Percentiles rank a stretch among this genome's conserved stretches.
phyloP scores from a whole-genome alignment of 2,888 invertebrate species.

The Formica aserva region DNA sequence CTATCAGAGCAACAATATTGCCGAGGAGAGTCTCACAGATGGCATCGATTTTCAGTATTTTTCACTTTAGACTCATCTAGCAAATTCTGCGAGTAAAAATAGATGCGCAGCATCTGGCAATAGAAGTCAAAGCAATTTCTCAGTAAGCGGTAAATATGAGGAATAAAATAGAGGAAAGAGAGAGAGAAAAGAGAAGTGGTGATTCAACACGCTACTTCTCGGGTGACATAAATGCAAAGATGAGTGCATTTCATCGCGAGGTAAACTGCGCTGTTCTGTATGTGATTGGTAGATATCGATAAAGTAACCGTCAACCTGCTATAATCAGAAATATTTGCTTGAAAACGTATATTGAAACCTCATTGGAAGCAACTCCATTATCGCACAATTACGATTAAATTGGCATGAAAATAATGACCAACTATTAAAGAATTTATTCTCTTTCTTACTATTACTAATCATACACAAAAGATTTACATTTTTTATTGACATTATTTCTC shows the following conservation, averaged over 20 bases:
- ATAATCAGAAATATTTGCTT: background rate
- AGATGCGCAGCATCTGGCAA: background rate
- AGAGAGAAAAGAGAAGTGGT: background rate
- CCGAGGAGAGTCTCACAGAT: background rate
- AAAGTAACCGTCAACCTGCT: background rate
- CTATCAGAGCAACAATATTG: background rate
- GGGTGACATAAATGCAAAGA: background rate
- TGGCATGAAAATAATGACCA: background rate
- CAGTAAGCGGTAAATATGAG: constrained; percentile 47
- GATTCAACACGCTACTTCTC: background rate
- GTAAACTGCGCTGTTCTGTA: background rate
- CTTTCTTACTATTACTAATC: background rate
- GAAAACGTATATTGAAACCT: background rate
- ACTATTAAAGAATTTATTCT: background rate
- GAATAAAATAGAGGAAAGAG: constrained; percentile 3
- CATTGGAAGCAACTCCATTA: background rate
- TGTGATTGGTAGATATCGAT: background rate
- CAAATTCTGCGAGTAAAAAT: constrained; percentile 3
- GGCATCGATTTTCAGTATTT: constrained; percentile 5
- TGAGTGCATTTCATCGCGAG: background rate
- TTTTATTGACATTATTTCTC: background rate
- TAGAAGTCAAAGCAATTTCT: constrained; percentile 32
- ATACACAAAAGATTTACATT: background rate
- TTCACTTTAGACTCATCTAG: constrained; percentile 8
- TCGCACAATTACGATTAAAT: background rate